Evolutionary conservation across 1,140 invertebrate species (phyloP), one percentile per base, ranked within the genome.

Genomic region (Heliothis virescens): DNA sequence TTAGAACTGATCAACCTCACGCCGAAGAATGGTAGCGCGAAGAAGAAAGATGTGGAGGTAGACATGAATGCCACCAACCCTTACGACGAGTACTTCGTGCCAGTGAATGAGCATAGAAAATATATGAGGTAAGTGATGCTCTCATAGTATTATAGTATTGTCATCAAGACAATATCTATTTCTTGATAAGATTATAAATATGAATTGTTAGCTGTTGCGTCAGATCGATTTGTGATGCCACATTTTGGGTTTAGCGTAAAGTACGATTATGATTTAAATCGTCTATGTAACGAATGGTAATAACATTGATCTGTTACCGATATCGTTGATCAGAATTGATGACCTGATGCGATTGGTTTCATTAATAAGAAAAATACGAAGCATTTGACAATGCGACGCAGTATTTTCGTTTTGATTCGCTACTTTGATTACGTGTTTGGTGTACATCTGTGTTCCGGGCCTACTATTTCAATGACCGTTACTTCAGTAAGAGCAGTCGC

Each of bases 1-100:
- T 92, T 97, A 80, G 97, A 98, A 92, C 94, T 98, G 80, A 96
- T 98, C 59, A 97, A 97, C 84, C 95, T 97, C 95, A 97, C 97
- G 85, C 96, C 97, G 50, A 96, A 95, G 86, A 95, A 95, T 71
- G 95, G 95, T n/a, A 95, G 90, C 74, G 89, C 83, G 57, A 89
- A 96, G 71, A 97, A 97, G 87, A 96, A 96, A 80, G 97, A 97
- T 81, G 96, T 96, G 21, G 96, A 97, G 85, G 96, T 97, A 16
- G 97, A 97, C 71, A 96, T 97, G 87, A 95, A 95, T 73, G 94
- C 95, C 26, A 92, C 92, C 47, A 97, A 97, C 91, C 96, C 97
- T 18, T 97, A 97, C 90, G 97, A 98, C 82, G 97, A 98, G 84
- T 98, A 98, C 91, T 98, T 98, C 90, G 97, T 98, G 72, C 97